Evolutionary conservation across 2,797 vertebrate species (phyloP).

Genomic region (Tragopan temminckii): DNA sequence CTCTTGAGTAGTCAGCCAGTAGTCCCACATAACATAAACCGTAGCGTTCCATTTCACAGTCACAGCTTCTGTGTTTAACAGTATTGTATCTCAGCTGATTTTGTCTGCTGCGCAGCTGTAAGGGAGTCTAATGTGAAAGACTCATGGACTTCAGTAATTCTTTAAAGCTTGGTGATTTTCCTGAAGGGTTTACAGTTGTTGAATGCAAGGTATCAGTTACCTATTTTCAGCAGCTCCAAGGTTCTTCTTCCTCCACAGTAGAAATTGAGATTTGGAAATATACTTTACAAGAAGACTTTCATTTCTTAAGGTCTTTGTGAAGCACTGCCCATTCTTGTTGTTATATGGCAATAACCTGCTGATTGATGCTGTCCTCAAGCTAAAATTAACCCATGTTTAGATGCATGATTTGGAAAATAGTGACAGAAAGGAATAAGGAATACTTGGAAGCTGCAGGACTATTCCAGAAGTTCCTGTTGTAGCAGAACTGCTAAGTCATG

Average conservation of each 20-base stretch:
- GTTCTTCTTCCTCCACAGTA: neutral
- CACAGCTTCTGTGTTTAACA: neutral
- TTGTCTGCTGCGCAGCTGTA: neutral
- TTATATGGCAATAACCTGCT: neutral
- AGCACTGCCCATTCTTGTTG: neutral
- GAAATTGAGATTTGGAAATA: neutral
- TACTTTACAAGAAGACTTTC: neutral
- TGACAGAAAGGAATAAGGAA: neutral
- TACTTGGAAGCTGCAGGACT: neutral
- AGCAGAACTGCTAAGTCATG: no score
- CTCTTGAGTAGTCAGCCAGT: neutral
- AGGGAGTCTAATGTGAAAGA: neutral
- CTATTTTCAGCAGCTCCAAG: neutral
- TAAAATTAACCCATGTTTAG: neutral
- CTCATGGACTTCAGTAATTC: neutral
- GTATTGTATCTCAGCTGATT: neutral
- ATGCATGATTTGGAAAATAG: neutral
- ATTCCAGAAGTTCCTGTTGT: neutral
- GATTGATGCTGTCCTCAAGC: neutral
- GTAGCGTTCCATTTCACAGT: neutral
- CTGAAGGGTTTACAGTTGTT: neutral
- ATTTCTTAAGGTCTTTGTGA: neutral
- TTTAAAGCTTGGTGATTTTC: neutral
- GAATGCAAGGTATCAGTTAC: no score
- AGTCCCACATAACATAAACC: neutral